These are phyloP conservation scores for Acanthaster planci DNA, from an alignment of 35 echinoderm and acorn worm species.

Conservation along the genomic window DNA sequence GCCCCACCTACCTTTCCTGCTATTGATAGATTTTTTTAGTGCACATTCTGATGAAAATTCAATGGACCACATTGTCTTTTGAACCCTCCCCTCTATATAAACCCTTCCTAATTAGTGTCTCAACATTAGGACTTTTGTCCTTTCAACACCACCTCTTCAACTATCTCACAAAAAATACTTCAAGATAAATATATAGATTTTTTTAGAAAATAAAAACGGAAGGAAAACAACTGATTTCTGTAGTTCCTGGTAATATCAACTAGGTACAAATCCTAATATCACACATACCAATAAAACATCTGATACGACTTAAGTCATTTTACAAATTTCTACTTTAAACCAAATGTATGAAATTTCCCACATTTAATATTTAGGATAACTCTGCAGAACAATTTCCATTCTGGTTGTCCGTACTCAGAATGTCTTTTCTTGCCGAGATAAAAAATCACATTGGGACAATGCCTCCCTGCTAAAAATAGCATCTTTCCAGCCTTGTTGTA, in stretches of 20 bases:
- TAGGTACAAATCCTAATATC: conserved; percentile 18
- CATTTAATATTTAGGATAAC: background rate
- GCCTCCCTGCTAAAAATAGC: background rate
- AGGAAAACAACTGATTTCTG: background rate
- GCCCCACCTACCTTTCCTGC: too few species aligned
- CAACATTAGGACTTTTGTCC: too few species aligned
- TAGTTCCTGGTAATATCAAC: conserved; percentile 5
- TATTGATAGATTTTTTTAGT: too few species aligned
- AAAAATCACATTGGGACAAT: background rate
- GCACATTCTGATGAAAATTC: too few species aligned
- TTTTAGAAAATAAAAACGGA: background rate
- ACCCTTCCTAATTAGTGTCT: too few species aligned
- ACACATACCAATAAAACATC: background rate
- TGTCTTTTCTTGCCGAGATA: background rate
- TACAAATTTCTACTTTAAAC: background rate
- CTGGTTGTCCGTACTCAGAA: background rate
- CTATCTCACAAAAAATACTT: background rate
- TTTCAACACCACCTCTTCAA: too few species aligned
- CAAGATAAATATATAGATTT: background rate
- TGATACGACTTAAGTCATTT: background rate
- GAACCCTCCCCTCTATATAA: too few species aligned
- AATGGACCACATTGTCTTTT: too few species aligned
- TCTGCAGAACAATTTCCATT: background rate
- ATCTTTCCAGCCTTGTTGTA: too few species aligned
- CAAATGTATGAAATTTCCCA: background rate